Percentiles rank a stretch among this genome's conserved stretches.
phyloP scores from a whole-genome alignment of 2,797 vertebrate species.

The Holocentrus rufus region DNA sequence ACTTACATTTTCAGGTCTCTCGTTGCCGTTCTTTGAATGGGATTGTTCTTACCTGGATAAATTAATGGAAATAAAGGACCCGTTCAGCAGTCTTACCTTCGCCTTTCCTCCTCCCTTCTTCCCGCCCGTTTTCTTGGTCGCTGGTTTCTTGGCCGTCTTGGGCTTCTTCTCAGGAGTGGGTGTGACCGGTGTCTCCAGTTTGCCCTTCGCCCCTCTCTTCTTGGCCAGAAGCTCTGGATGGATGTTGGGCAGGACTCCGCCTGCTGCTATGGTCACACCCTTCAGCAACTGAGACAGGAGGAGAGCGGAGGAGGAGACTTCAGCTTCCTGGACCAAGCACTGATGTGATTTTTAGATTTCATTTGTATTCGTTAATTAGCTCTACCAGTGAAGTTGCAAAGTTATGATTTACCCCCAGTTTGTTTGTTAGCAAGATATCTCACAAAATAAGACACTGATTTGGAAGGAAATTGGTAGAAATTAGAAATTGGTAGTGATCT shows the following conservation, averaged over 20 bases:
- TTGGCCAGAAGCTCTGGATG: conserved; percentile 96
- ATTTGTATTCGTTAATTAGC: no score
- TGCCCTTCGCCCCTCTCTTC: conserved; percentile 94
- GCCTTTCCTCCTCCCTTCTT: conserved; percentile 89
- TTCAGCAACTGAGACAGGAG: conserved; percentile 86
- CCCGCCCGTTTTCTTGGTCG: conserved; percentile 86
- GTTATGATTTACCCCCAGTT: no score
- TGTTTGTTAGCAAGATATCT: no score
- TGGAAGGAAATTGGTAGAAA: no score
- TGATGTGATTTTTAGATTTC: no score
- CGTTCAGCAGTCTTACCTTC: conserved; percentile 81
- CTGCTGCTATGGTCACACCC: conserved; percentile 97
- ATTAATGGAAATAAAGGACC: no score
- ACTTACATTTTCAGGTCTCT: no score
- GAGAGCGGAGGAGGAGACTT: conserved; percentile 10
- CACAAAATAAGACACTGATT: no score
- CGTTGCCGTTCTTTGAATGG: no score
- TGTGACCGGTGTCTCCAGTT: conserved; percentile 93
- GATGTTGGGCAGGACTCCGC: conserved; percentile 97
- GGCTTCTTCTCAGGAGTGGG: conserved; percentile 92
- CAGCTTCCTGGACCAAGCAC: not conserved
- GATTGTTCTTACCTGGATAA: no score
- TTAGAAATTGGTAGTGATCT: no score
- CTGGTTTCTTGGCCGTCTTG: conserved; percentile 88
- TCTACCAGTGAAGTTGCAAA: no score